Percentiles rank a stretch among this genome's conserved stretches.
Evolutionary conservation across 2,888 invertebrate genomes (phyloP).

Genomic region (Metallyticus violacea): DNA sequence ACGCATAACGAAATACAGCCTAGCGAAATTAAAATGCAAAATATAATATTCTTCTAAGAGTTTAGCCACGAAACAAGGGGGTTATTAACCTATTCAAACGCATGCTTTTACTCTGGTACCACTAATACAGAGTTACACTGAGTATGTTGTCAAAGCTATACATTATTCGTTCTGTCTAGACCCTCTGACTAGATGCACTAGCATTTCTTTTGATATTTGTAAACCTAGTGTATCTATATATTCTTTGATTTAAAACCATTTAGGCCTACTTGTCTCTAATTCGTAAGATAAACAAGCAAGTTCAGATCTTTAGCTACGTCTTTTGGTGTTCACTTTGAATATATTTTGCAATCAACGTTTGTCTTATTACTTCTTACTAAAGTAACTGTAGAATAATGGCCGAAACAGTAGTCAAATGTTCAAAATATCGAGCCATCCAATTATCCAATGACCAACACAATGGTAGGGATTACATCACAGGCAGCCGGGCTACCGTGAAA

Average conservation of each 20-base stretch:
- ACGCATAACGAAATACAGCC: background rate
- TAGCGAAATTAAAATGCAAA: background rate
- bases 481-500: no score
- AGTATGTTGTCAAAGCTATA: background rate
- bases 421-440: no score
- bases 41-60: background rate
- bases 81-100: background rate
- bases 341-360: background rate
- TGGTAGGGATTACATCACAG: no score
- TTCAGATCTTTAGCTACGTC: background rate
- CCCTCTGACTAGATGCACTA: background rate
- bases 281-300: background rate
- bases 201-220: background rate
- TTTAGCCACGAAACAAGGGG: background rate
- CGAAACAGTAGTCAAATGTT: no score
- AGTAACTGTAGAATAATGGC: background rate
- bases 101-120: background rate
- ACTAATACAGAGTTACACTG: background rate
- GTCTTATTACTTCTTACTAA: background rate
- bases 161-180: no score
- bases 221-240: background rate
- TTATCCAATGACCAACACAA: no score
- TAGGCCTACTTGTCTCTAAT: background rate
- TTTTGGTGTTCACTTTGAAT: background rate
- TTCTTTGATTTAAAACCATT: background rate